These are phyloP conservation scores for Pelecanus crispus DNA, from an alignment of 2,113 vertebrate genomes.

Conservation along the genomic window DNA sequence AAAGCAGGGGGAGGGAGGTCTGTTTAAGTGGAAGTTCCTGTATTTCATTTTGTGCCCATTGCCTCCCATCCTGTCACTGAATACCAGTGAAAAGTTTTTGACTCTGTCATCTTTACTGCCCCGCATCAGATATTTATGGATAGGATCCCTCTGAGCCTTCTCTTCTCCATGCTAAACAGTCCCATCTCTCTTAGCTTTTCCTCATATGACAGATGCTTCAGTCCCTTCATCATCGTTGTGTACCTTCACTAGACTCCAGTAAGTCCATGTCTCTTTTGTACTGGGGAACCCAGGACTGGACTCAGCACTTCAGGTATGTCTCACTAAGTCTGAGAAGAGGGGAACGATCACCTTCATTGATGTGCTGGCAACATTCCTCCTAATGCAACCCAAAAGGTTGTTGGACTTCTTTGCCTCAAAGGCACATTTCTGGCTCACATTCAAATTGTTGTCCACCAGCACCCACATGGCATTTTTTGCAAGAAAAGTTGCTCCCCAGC, in stretches of 20 bases:
- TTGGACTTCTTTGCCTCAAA: neutral
- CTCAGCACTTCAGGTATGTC: neutral
- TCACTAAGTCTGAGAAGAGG: neutral
- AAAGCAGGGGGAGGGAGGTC: rapidly evolving
- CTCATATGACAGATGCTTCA: neutral
- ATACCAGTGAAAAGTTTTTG: neutral
- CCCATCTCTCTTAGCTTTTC: neutral
- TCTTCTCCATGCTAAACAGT: neutral
- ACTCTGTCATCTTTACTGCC: neutral
- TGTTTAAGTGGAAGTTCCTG: neutral
- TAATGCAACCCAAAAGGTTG: neutral
- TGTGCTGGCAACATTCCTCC: neutral
- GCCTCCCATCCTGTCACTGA: neutral
- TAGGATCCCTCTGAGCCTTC: neutral
- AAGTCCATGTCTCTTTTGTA: neutral
- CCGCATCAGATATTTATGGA: neutral
- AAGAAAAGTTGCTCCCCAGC: neutral
- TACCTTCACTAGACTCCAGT: neutral
- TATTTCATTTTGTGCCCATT: neutral
- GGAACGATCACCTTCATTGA: neutral
- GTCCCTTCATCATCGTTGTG: neutral
- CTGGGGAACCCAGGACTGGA: neutral
- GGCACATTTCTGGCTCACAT: neutral
- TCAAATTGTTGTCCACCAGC: neutral
- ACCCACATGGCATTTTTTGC: neutral